These are phyloP conservation scores for Cephalopachus bancanus DNA, from an alignment of 2,797 vertebrate species.

Conservation along the genomic window DNA sequence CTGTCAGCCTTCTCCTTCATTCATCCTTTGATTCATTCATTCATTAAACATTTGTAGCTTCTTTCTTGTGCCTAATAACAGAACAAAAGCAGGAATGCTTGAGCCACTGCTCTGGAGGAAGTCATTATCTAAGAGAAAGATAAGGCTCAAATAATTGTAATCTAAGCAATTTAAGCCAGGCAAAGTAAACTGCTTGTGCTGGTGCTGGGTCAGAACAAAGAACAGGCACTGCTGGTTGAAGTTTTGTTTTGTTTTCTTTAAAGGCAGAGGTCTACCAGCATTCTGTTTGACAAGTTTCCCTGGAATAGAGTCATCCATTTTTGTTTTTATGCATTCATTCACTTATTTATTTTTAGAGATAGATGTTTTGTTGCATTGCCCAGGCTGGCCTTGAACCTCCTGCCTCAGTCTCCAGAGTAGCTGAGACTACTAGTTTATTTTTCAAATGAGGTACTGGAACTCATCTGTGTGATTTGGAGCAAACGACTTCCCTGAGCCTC, in stretches of 20 bases:
- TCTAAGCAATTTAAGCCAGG: slow-evolving; percentile 39
- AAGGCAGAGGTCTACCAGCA: neutral
- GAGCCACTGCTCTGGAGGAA: neutral
- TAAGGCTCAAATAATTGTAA: slow-evolving; percentile 45
- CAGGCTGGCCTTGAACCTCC: neutral
- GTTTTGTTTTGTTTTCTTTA: neutral
- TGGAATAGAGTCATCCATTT: neutral
- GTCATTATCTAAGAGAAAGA: slow-evolving; percentile 43
- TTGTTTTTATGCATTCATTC: neutral
- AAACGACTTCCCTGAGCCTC: slow-evolving; percentile 33
- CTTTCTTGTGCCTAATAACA: slow-evolving; percentile 6
- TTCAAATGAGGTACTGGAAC: neutral
- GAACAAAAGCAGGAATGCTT: neutral
- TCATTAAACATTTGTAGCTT: slow-evolving; percentile 57
- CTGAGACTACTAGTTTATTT: neutral
- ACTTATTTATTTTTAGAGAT: neutral
- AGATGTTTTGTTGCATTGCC: neutral
- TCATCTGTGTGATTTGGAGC: neutral
- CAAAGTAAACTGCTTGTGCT: neutral
- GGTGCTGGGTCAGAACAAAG: neutral
- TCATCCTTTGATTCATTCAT: slow-evolving; percentile 26
- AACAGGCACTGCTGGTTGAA: neutral
- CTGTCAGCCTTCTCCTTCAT: neutral
- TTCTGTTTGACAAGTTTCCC: neutral
- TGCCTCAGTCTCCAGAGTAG: neutral